Conservation (phyloP, 2,888 invertebrate genomes). For the Agrochola lota region DNA sequence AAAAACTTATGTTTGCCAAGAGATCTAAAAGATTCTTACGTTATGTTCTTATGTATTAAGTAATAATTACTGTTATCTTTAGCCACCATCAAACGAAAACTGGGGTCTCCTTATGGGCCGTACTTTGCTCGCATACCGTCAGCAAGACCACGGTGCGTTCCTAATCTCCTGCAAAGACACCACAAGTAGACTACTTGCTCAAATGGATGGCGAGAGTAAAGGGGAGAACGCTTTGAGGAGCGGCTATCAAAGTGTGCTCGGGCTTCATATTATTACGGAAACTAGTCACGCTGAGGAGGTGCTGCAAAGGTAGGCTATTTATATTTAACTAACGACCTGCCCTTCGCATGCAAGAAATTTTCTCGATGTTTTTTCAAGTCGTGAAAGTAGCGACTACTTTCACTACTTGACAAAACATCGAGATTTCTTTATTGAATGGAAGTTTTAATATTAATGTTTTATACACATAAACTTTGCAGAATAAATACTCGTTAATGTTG, state of each 20-base stretch:
- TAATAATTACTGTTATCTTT: slow-evolving; percentile 7
- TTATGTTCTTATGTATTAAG: not conserved
- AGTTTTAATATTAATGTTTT: not conserved
- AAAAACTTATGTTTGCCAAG: not conserved
- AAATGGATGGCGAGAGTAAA: slow-evolving; percentile 84
- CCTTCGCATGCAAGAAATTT: not conserved
- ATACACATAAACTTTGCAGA: not conserved
- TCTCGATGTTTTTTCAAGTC: too few species aligned
- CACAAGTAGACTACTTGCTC: slow-evolving; percentile 76
- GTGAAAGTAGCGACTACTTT: too few species aligned
- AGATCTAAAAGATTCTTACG: not conserved
- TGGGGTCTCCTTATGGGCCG: slow-evolving; percentile 95
- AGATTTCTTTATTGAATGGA: not conserved
- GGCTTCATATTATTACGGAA: slow-evolving; percentile 86
- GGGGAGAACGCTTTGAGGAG: slow-evolving; percentile 85
- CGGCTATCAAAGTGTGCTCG: slow-evolving; percentile 86
- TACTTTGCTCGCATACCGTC: slow-evolving; percentile 91
- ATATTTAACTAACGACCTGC: not conserved
- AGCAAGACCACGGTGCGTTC: slow-evolving; percentile 80
- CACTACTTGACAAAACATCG: not conserved
- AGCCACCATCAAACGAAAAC: slow-evolving; percentile 88
- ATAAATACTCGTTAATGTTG: not conserved
- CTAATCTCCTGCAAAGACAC: slow-evolving; percentile 83
- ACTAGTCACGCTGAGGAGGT: slow-evolving; percentile 82
- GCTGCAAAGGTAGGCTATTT: slow-evolving; percentile 72